phyloP scores from a whole-genome alignment of 1,140 invertebrate species.

The Drosophila baimaii region DNA sequence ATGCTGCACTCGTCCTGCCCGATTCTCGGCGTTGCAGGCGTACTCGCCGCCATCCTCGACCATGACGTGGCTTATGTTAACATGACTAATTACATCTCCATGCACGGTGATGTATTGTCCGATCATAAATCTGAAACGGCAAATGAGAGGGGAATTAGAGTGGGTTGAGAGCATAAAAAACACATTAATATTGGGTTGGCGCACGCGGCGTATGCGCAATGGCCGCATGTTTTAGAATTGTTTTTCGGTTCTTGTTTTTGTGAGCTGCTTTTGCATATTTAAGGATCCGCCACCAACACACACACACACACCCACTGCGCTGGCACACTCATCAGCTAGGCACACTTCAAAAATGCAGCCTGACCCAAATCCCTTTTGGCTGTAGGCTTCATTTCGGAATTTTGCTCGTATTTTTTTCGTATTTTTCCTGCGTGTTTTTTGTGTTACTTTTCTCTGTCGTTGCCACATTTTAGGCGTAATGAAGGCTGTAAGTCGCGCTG shows the following conservation, averaged over 20 bases:
- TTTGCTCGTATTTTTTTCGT: constrained; percentile 22
- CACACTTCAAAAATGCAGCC: constrained; percentile 75
- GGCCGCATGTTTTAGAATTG: constrained; percentile 49
- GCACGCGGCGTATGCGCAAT: constrained; percentile 64
- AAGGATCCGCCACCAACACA: constrained; percentile 20
- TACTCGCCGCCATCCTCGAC: constrained; percentile 95
- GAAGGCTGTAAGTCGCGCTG: constrained; percentile 75
- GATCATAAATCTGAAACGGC: constrained; percentile 88
- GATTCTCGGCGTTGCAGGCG: constrained; percentile 91
- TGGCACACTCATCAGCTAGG: constrained; percentile 53
- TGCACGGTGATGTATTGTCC: constrained; percentile 92
- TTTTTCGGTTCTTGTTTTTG: constrained; percentile 36
- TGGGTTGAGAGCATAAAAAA: too few relatives aligned
- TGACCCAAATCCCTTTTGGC: constrained; percentile 76
- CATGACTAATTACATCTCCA: constrained; percentile 93
- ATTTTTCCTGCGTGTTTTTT: constrained; percentile 15
- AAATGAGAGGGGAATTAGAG: constrained; percentile 40
- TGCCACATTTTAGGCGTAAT: constrained; percentile 77
- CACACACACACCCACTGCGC: constrained; percentile 14
- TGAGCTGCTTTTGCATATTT: constrained; percentile 57
- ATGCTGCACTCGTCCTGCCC: constrained; percentile 90
- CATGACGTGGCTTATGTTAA: constrained; percentile 93
- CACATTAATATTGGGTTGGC: too few relatives aligned
- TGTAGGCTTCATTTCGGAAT: constrained; percentile 72
- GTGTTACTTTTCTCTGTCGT: constrained; percentile 40